A percentile compares a stretch with the other conserved stretches of the same genome.
Conservation (phyloP, 2,797 vertebrate species). For the Carduelis carduelis region DNA sequence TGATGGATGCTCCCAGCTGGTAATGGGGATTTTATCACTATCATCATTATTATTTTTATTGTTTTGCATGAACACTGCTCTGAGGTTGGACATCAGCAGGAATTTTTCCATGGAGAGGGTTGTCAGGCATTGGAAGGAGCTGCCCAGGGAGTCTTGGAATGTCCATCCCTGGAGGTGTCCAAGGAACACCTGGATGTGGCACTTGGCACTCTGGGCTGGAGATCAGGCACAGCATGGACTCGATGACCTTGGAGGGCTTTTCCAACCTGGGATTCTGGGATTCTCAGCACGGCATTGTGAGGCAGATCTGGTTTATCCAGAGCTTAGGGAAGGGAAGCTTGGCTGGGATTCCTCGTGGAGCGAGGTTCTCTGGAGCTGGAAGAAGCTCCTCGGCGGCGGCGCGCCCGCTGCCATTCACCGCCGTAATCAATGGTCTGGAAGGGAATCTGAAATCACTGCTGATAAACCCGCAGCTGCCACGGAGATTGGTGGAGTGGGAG, state of each 20-base stretch:
- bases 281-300: background rate
- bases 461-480: slow-evolving; percentile 12
- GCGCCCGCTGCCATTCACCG: background rate
- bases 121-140: background rate
- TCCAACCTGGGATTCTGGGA: background rate
- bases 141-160: background rate
- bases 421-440: slow-evolving; percentile 19
- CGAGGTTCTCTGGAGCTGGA: background rate
- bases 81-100: background rate
- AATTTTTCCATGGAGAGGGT: background rate
- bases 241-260: background rate
- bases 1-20: background rate
- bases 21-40: background rate
- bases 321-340: background rate
- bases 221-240: background rate
- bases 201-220: background rate
- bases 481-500: slow-evolving; percentile 8
- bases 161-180: background rate
- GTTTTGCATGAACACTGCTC: background rate
- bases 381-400: background rate
- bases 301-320: background rate
- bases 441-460: slow-evolving; percentile 40
- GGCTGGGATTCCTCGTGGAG: background rate
- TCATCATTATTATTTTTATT: background rate
- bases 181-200: rapidly evolving